Percentiles rank a stretch among this genome's conserved stretches.
These are phyloP conservation scores for Lycodopsis pacificus DNA, from an alignment of 2,797 vertebrate species.

Conservation along the genomic window DNA sequence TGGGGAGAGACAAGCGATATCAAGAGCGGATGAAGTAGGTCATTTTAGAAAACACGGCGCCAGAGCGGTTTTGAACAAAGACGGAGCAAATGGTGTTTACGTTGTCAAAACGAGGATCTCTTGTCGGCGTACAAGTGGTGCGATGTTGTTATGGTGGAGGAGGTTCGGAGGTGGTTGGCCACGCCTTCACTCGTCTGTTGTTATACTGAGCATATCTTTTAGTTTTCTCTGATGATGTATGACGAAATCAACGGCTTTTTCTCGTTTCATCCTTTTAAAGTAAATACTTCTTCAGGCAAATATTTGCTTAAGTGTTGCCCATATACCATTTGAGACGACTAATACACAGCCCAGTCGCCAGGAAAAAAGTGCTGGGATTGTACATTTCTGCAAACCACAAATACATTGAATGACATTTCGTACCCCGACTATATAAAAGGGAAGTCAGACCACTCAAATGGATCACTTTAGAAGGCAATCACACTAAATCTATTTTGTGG, in stretches of 20 bases:
- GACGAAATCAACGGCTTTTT: background rate
- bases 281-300: background rate
- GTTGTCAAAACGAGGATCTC: slow-evolving; percentile 21
- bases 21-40: slow-evolving; percentile 19
- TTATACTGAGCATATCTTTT: background rate
- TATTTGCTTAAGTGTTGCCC: background rate
- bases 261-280: background rate
- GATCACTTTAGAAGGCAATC: background rate
- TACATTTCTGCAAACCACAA: background rate
- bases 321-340: background rate
- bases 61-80: slow-evolving; percentile 13
- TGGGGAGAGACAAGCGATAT: background rate
- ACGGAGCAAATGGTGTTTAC: slow-evolving; percentile 10
- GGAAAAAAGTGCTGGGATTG: background rate
- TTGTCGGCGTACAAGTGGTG: background rate
- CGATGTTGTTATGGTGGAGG: background rate
- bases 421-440: background rate
- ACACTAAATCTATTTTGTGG: background rate
- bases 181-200: background rate
- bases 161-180: background rate
- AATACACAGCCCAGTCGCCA: background rate
- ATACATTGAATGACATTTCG: background rate
- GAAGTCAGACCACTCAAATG: background rate
- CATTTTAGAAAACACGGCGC: slow-evolving; percentile 25
- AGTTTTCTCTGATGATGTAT: background rate